phyloP scores from a whole-genome alignment of 2,797 vertebrate species.

The Peromyscus eremicus region DNA sequence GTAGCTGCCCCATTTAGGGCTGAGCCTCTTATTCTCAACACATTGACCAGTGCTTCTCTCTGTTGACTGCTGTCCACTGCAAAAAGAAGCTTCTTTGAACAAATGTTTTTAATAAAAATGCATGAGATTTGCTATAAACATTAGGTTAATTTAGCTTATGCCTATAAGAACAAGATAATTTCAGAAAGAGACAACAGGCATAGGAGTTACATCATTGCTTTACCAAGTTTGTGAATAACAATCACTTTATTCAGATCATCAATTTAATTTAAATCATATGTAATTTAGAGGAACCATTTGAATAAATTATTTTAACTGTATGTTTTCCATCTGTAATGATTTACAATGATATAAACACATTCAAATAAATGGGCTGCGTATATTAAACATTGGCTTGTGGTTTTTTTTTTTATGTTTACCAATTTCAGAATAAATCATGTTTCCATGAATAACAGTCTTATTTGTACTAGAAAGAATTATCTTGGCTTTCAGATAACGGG shows the following conservation, averaged over 20 bases:
- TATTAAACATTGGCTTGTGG: slow-evolving; percentile 8
- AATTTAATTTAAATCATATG: slow-evolving; percentile 61
- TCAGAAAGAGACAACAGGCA: background rate
- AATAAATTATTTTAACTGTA: slow-evolving; percentile 83
- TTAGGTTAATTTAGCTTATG: background rate
- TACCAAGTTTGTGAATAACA: background rate
- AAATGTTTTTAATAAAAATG: slow-evolving; percentile 23
- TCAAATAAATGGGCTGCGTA: slow-evolving; percentile 78
- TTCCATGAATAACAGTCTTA: slow-evolving; percentile 69
- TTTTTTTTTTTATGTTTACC: background rate
- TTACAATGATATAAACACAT: slow-evolving; percentile 72
- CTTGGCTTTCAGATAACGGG: slow-evolving; percentile 52
- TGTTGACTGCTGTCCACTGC: background rate
- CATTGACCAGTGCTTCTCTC: background rate
- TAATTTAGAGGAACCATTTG: slow-evolving; percentile 82
- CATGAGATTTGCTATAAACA: background rate
- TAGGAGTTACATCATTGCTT: background rate
- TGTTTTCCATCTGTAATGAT: slow-evolving; percentile 74
- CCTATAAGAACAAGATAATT: background rate
- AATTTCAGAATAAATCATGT: slow-evolving; percentile 68
- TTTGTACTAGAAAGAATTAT: slow-evolving; percentile 10
- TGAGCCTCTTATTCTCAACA: background rate
- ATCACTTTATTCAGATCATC: slow-evolving; percentile 51
- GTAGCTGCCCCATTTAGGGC: no score
- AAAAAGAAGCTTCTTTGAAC: background rate